Conservation (phyloP, 2,888 invertebrate species). For the Idaea dimidiata region DNA sequence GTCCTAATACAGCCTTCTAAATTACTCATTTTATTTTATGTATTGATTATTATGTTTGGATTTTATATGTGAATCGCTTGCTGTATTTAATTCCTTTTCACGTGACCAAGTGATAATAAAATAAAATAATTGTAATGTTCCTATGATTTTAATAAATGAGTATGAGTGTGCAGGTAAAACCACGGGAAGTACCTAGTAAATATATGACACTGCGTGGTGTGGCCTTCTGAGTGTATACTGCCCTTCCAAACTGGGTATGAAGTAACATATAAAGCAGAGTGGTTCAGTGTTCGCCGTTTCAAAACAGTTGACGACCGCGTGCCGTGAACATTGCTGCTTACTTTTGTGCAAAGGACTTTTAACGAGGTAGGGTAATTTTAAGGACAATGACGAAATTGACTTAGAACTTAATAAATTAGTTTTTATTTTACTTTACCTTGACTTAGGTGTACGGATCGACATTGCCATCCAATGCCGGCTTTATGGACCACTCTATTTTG, state of each 20-base stretch:
- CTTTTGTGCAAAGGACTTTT: background rate
- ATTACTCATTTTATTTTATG: too few relatives aligned
- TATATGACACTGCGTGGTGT: background rate
- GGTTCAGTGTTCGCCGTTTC: background rate
- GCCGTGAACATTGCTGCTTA: background rate
- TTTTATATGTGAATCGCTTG: too few relatives aligned
- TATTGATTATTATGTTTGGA: too few relatives aligned
- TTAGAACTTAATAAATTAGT: background rate
- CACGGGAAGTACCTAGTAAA: background rate
- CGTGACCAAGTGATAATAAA: too few relatives aligned
- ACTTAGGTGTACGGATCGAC: background rate
- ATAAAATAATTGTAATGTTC: too few relatives aligned
- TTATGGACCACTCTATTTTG: too few relatives aligned
- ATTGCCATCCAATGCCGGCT: too few relatives aligned
- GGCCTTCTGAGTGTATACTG: slow-evolving; percentile 28
- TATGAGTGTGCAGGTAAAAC: background rate
- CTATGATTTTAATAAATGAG: too few relatives aligned
- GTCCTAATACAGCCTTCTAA: too few relatives aligned
- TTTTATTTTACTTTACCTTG: background rate
- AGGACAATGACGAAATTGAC: background rate
- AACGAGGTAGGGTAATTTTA: background rate
- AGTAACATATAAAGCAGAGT: background rate
- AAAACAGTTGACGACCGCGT: background rate
- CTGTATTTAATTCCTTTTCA: too few relatives aligned
- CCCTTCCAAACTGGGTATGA: background rate